phyloP scores from a whole-genome alignment of 2,888 invertebrate genomes.

The Cephus pulcher region DNA sequence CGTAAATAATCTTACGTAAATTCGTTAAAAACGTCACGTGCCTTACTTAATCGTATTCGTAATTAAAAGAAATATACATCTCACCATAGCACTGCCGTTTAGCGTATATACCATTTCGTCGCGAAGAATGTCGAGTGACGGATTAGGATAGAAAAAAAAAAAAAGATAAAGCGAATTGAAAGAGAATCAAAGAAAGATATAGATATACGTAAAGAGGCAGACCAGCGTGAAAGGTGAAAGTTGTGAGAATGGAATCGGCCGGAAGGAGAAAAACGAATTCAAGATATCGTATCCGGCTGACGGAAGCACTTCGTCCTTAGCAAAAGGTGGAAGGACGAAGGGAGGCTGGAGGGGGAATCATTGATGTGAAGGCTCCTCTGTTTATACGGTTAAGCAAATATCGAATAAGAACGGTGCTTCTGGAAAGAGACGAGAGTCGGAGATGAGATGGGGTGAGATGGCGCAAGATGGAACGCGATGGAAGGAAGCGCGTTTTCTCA shows the following conservation, averaged over 20 bases:
- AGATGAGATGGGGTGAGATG: background rate
- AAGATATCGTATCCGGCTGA: conserved; percentile 16
- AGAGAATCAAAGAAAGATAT: background rate
- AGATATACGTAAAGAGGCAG: background rate
- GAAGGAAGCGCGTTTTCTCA: background rate
- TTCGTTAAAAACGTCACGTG: too few relatives aligned
- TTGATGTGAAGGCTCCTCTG: background rate
- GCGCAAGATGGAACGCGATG: background rate
- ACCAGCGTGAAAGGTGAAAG: background rate
- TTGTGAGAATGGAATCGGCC: conserved; percentile 5
- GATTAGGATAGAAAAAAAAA: background rate
- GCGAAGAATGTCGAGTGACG: background rate
- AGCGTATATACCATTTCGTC: background rate
- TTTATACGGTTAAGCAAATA: background rate
- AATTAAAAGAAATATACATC: background rate
- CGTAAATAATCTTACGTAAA: background rate
- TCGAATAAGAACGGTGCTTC: background rate
- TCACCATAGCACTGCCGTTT: background rate
- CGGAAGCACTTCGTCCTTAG: conserved; percentile 14
- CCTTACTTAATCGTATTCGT: background rate
- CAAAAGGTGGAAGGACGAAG: background rate
- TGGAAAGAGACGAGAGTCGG: conserved; percentile 5
- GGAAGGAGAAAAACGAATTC: conserved; percentile 6
- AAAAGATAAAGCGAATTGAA: conserved; percentile 15
- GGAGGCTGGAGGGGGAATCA: background rate